A percentile compares a stretch with the other conserved stretches of the same genome.
phyloP scores from a whole-genome alignment of 92 coral and sea anemone species.

The Actinostola sp. region DNA sequence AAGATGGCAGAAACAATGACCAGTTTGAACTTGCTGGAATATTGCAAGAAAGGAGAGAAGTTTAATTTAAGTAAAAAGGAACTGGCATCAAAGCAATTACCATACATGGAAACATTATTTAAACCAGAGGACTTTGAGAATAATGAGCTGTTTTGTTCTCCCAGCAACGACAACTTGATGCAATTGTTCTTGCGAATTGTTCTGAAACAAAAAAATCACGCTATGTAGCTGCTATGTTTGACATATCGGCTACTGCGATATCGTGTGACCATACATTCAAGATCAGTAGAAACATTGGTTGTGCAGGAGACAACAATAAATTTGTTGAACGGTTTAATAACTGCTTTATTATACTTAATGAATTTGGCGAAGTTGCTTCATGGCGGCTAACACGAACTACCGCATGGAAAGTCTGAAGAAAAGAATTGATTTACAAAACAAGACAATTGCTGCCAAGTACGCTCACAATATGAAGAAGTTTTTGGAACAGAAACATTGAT shows the following conservation, averaged over 20 bases:
- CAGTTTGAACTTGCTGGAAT: no score
- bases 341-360: slow-evolving; percentile 35
- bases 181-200: slow-evolving; percentile 2
- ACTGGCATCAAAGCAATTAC: no score
- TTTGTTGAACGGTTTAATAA: slow-evolving; percentile 20
- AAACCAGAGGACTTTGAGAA: slow-evolving; percentile 13
- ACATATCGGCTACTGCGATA: slow-evolving; percentile 10
- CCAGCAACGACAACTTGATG: slow-evolving; percentile 53
- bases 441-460: neutral
- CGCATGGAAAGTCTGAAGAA: neutral
- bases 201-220: slow-evolving; percentile 9
- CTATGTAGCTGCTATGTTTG: neutral
- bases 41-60: no score
- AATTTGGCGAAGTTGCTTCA: slow-evolving; percentile 43
- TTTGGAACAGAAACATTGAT: neutral
- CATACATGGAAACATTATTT: neutral
- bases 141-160: slow-evolving; percentile 33
- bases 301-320: slow-evolving; percentile 1
- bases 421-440: neutral
- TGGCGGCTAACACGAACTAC: slow-evolving; percentile 43
- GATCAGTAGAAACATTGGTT: slow-evolving; percentile 37
- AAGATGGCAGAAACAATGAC: no score
- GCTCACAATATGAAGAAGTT: neutral
- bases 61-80: no score
- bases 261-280: slow-evolving; percentile 38